phyloP scores from a whole-genome alignment of 2,797 vertebrate species.

The Myiotriccus ornatus region DNA sequence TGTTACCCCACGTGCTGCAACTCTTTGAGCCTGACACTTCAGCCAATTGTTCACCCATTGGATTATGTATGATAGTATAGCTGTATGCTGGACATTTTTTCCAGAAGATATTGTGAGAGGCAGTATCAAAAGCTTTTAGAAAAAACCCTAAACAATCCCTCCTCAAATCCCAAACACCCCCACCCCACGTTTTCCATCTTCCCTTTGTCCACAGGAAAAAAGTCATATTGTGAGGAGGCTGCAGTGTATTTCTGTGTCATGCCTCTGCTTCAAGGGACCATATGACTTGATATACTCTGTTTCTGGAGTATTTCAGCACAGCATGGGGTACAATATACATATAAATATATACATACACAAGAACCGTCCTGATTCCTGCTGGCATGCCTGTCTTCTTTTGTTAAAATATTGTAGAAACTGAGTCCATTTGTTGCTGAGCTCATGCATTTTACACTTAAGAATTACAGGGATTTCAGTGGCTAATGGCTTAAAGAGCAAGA shows the following conservation, averaged over 20 bases:
- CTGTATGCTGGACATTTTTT: background rate
- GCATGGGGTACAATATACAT: background rate
- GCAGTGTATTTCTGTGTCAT: background rate
- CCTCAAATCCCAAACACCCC: background rate
- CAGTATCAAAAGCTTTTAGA: background rate
- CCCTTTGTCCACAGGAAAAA: background rate
- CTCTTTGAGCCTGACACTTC: background rate
- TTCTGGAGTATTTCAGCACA: background rate
- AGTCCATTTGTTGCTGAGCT: background rate
- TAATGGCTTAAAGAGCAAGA: background rate
- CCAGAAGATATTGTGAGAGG: background rate
- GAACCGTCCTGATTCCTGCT: background rate
- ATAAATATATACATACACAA: background rate
- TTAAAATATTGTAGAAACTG: background rate
- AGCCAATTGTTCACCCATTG: background rate
- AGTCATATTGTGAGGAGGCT: background rate
- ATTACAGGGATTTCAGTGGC: background rate
- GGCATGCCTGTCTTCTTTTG: background rate
- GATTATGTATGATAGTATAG: background rate
- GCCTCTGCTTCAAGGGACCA: background rate
- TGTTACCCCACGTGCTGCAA: background rate
- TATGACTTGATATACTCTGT: background rate
- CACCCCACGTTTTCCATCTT: background rate
- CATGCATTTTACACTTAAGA: background rate
- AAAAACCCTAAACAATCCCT: accelerated